phyloP scores from a whole-genome alignment of 2,113 vertebrate genomes.

The Nestor notabilis region DNA sequence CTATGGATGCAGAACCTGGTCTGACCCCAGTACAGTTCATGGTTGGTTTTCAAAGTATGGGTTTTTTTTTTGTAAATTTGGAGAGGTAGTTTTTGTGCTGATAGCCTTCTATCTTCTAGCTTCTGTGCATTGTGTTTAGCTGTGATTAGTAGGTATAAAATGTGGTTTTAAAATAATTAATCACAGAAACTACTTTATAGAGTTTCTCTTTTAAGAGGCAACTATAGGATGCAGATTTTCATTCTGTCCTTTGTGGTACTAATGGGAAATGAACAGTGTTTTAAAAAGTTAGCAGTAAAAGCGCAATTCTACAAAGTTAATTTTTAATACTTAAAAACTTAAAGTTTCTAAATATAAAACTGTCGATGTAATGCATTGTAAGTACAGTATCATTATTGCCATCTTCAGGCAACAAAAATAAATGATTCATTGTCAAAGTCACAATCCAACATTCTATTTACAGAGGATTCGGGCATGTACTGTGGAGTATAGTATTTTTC shows the following conservation, averaged over 20 bases:
- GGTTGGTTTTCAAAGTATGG: background rate
- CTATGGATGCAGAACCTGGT: background rate
- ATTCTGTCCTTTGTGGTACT: background rate
- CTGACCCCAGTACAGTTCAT: fast-evolving
- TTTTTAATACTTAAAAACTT: background rate
- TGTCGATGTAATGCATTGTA: background rate
- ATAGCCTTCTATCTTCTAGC: background rate
- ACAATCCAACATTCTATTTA: background rate
- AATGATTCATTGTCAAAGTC: background rate
- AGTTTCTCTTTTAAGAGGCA: background rate
- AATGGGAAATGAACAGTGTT: background rate
- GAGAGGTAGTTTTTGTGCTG: background rate
- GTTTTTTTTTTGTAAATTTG: no score
- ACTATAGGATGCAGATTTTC: background rate
- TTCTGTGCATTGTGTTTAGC: background rate
- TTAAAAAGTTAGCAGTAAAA: background rate
- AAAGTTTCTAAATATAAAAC: background rate
- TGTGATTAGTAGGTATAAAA: background rate
- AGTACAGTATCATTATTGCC: background rate
- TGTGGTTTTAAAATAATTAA: background rate
- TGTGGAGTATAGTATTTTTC: background rate
- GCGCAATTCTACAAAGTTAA: background rate
- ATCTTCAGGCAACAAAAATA: background rate
- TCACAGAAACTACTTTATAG: background rate
- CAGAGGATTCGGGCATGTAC: background rate